These are phyloP conservation scores for Anguilla marmorata DNA, from an alignment of 2,797 vertebrate species.

Conservation along the genomic window DNA sequence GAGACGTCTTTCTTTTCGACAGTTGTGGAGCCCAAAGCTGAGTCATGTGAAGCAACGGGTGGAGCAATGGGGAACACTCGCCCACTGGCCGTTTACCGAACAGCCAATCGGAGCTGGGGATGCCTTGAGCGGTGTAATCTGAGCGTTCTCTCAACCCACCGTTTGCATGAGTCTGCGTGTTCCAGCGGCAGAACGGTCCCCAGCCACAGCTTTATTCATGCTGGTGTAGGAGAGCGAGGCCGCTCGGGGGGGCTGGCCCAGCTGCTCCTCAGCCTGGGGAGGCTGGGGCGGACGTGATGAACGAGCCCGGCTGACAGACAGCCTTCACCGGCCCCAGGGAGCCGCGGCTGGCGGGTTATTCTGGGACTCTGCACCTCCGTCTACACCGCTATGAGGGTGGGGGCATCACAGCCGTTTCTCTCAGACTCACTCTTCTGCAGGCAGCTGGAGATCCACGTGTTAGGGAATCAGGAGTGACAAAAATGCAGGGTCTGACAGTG, in stretches of 20 bases:
- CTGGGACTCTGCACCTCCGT: slow-evolving; percentile 59
- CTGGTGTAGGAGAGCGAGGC: background rate
- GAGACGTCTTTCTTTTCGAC: background rate
- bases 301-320: slow-evolving; percentile 10
- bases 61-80: background rate
- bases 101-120: background rate
- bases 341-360: slow-evolving; percentile 59
- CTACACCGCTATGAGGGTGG: slow-evolving; percentile 57
- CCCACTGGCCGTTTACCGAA: background rate
- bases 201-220: background rate
- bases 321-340: slow-evolving; percentile 45
- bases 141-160: background rate
- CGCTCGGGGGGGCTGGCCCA: background rate
- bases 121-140: background rate
- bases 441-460: background rate
- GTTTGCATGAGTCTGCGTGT: background rate
- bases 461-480: background rate
- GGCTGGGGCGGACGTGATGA: background rate
- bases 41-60: background rate
- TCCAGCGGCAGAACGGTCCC: background rate
- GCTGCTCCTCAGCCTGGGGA: background rate
- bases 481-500: background rate
- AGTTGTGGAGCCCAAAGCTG: background rate
- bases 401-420: slow-evolving; percentile 6
- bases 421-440: background rate